Evolutionary conservation across 2,797 vertebrate species (phyloP), one percentile per base, ranked within the genome.

Genomic region (Parambassis ranga): DNA sequence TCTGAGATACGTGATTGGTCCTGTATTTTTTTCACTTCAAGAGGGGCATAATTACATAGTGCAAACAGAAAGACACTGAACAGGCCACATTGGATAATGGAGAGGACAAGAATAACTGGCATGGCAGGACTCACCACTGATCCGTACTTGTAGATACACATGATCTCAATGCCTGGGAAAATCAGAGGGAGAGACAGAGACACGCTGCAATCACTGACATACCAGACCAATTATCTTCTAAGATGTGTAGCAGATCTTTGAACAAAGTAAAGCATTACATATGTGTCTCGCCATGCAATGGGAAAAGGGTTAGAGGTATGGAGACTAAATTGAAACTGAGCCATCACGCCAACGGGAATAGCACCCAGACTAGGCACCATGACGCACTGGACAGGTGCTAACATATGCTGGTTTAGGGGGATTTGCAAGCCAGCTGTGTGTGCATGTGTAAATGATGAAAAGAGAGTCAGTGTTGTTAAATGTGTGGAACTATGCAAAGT

Each of bases 61-160:
- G 36, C 75, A 32, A 48, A 65, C 57, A 71, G 35, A 44, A 57
- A 75, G 72, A 87, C 77, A 74, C 37, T 79, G 37, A 78, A 66
- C 79, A 84, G 82, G 72, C 65, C 62, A 53, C 62, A 35, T 0
- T 11, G 44, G 66, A 79, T 76, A 71, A 74, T 48, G 32, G 20
- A 55, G 55, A 63, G 57, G 55, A 73, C 60, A 68, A 52, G 69
- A 84, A 87, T 65, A 81, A 79, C 41, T 36, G 31, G 47, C 53
- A 57, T 35, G 57, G 35, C 14, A 27, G 20, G 52, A 95, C 96
- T 96, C 85, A 99, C 98, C 94, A 93, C 77, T 52, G 98, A 99
- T 79, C 98, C 98, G 0, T 99, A 99, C 79, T 99, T 99, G 92
- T 98, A 99, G 92, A 98, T 87, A 14, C 94, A 97, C 97, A 98